These are phyloP conservation scores for Steatornis caripensis DNA, from an alignment of 2,113 vertebrate genomes.

Conservation along the genomic window DNA sequence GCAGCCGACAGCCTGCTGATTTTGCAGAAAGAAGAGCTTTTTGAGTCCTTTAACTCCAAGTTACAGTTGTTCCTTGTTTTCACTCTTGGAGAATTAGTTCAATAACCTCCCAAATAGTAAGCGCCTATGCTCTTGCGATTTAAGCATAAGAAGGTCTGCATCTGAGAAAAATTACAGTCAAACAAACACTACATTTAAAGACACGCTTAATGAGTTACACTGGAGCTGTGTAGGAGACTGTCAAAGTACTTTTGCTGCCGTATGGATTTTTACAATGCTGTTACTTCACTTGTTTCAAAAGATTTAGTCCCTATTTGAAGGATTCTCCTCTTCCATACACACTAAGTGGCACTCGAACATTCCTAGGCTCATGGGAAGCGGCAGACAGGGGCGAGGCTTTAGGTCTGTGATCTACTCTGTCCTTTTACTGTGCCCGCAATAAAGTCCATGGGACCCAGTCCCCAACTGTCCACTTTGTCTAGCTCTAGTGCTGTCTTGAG, in stretches of 20 bases:
- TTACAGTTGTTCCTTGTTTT: conserved; percentile 61
- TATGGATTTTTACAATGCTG: background rate
- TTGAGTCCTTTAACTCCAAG: conserved; percentile 21
- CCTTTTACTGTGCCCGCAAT: background rate
- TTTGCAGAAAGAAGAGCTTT: conserved; percentile 54
- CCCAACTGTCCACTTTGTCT: background rate
- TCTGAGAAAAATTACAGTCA: conserved; percentile 33
- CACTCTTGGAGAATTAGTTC: conserved; percentile 18
- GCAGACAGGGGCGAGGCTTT: background rate
- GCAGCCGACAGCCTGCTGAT: conserved; percentile 61
- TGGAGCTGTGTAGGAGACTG: background rate
- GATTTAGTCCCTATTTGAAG: background rate
- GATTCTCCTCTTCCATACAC: background rate
- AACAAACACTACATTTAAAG: conserved; percentile 21
- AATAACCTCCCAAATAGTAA: conserved; percentile 37
- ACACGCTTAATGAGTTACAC: background rate
- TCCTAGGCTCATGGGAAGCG: background rate
- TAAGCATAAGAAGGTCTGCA: background rate
- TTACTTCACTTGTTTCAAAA: background rate
- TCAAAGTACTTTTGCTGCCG: background rate
- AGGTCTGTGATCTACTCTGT: background rate
- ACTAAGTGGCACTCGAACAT: background rate
- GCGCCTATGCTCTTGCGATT: background rate
- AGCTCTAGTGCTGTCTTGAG: background rate
- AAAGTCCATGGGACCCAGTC: background rate